These are phyloP conservation scores for Heliopora coerulea DNA, from an alignment of 92 coral and sea anemone genomes.

Conservation along the genomic window DNA sequence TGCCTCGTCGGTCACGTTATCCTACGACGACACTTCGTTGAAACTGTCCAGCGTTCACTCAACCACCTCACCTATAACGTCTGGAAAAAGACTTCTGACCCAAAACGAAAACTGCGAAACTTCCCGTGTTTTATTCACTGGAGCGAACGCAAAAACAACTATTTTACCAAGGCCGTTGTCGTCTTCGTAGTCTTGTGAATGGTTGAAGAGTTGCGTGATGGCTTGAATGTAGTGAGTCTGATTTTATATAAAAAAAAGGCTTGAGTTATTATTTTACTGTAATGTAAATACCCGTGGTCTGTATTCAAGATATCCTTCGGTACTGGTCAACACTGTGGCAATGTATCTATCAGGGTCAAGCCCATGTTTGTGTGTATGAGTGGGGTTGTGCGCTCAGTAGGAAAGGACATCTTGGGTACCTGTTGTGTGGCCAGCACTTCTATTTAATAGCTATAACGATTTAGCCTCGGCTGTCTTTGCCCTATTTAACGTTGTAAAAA, in stretches of 20 bases:
- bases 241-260: no score
- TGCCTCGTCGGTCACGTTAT: constrained; percentile 9
- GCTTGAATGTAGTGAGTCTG: not conserved
- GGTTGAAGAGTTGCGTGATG: not conserved
- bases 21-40: constrained; percentile 26
- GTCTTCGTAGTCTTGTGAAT: constrained; percentile 8
- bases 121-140: not conserved
- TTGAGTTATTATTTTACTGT: no score
- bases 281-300: no score
- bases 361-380: no score
- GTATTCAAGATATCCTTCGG: no score
- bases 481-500: constrained; percentile 29
- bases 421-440: no score
- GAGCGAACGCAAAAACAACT: not conserved
- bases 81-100: constrained; percentile 18
- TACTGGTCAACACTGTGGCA: no score
- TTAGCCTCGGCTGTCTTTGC: not conserved
- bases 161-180: constrained; percentile 3
- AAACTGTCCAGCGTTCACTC: constrained; percentile 12
- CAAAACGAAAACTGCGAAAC: constrained; percentile 1
- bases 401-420: no score
- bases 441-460: no score
- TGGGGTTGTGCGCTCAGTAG: no score
- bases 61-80: not conserved
- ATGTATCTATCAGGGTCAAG: no score